phyloP scores from a whole-genome alignment of 2,113 vertebrate species.

The Corydoras maculifer region DNA sequence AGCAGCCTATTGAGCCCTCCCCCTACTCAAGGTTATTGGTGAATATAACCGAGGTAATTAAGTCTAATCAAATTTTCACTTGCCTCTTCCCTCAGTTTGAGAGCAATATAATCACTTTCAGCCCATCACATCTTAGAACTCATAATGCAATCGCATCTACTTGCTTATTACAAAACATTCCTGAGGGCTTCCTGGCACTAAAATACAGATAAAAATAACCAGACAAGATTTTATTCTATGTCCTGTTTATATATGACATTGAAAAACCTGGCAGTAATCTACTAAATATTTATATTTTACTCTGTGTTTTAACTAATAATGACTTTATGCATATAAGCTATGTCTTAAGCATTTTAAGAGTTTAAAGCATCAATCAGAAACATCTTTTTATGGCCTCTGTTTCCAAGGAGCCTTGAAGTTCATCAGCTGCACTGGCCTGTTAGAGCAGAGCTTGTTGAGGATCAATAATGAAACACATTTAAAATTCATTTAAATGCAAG shows the following conservation, averaged over 20 bases:
- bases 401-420: slow-evolving; percentile 26
- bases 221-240: background rate
- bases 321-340: slow-evolving; percentile 10
- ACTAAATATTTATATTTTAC: slow-evolving; percentile 10
- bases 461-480: slow-evolving; percentile 37
- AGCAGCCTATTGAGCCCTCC: slow-evolving; percentile 31
- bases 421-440: slow-evolving; percentile 15
- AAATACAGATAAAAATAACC: slow-evolving; percentile 1
- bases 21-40: slow-evolving; percentile 47
- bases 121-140: slow-evolving; percentile 39
- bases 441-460: slow-evolving; percentile 18
- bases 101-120: slow-evolving; percentile 46
- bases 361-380: background rate
- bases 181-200: slow-evolving; percentile 33
- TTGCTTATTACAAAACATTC: slow-evolving; percentile 44
- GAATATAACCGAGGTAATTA: slow-evolving; percentile 50
- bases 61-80: slow-evolving; percentile 46
- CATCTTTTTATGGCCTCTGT: slow-evolving; percentile 1
- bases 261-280: slow-evolving; percentile 11
- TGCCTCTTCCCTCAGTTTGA: slow-evolving; percentile 37
- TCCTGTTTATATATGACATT: slow-evolving; percentile 12
- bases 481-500: slow-evolving; percentile 29
- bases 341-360: background rate
- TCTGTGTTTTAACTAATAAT: background rate
- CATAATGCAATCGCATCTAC: slow-evolving; percentile 46